phyloP scores from a whole-genome alignment of 2,797 vertebrate genomes.

The Coluber constrictor region DNA sequence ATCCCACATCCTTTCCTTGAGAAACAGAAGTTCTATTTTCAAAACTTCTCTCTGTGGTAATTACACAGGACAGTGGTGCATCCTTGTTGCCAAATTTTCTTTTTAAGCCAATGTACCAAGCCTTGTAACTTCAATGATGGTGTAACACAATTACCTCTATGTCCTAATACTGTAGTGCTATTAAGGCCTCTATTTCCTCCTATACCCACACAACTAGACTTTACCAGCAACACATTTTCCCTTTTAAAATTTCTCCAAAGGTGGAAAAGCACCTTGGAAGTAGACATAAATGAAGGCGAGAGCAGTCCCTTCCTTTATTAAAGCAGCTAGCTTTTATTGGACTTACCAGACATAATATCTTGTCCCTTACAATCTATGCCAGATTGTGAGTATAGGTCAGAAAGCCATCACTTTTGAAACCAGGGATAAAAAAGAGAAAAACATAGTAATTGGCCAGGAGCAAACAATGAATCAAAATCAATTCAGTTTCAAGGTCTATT shows the following conservation, averaged over 20 bases:
- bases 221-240: neutral
- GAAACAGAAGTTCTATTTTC: slow-evolving; percentile 27
- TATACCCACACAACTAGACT: slow-evolving; percentile 1
- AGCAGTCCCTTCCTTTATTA: slow-evolving; percentile 24
- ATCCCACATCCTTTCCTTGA: neutral
- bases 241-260: slow-evolving; percentile 1
- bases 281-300: neutral
- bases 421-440: slow-evolving; percentile 17
- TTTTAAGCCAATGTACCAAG: slow-evolving; percentile 44
- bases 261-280: slow-evolving; percentile 7
- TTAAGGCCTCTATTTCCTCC: slow-evolving; percentile 4
- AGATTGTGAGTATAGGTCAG: neutral
- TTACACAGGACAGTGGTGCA: slow-evolving; percentile 42
- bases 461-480: neutral
- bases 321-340: neutral
- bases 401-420: slow-evolving; percentile 9
- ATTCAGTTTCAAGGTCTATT: neutral
- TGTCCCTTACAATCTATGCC: slow-evolving; percentile 55
- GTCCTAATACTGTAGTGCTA: neutral
- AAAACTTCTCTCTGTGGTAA: slow-evolving; percentile 39
- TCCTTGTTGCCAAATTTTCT: slow-evolving; percentile 31
- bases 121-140: slow-evolving; percentile 36
- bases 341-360: neutral
- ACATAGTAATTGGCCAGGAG: neutral
- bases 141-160: slow-evolving; percentile 24